Evolutionary conservation across 2,113 vertebrate genomes (phyloP).

Genomic region (Reinhardtius hippoglossoides): DNA sequence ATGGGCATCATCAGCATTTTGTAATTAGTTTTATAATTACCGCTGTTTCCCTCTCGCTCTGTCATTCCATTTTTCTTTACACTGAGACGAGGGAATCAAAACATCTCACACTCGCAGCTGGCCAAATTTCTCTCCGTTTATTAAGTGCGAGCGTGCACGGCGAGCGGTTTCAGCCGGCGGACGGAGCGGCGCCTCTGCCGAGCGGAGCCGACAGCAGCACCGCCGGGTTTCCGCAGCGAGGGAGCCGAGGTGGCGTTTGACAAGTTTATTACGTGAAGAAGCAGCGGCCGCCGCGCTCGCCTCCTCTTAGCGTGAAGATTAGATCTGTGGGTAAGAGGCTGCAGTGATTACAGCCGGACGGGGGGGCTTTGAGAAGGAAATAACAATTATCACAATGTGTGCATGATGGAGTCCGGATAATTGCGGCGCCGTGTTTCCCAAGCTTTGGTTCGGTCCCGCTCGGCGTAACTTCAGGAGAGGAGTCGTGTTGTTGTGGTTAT

Average conservation of each 20-base stretch:
- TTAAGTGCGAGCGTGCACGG: conserved; percentile 80
- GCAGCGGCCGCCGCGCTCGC: neutral
- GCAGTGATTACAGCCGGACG: conserved; percentile 16
- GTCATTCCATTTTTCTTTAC: conserved; percentile 97
- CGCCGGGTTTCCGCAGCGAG: conserved; percentile 1
- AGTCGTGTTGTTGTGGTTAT: neutral
- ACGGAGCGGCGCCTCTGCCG: neutral
- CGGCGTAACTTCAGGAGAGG: neutral
- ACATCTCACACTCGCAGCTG: conserved; percentile 97
- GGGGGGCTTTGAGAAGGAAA: neutral
- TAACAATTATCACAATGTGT: conserved; percentile 34
- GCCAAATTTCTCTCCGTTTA: conserved; percentile 94
- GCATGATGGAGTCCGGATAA: neutral
- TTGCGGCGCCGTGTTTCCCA: neutral
- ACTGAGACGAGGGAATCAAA: conserved; percentile 93
- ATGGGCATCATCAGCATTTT: conserved; percentile 99
- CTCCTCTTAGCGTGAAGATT: conserved; percentile 12
- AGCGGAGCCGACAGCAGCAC: neutral
- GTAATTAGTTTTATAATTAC: conserved; percentile 99
- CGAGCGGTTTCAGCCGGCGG: conserved; percentile 23
- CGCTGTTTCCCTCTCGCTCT: conserved; percentile 94
- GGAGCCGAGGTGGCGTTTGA: conserved; percentile 1
- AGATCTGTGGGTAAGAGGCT: conserved; percentile 28
- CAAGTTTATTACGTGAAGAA: conserved; percentile 33
- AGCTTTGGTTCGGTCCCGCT: neutral